These are phyloP conservation scores for Dermatophagoides farinae DNA, from an alignment of 1,140 invertebrate genomes.

Conservation along the genomic window DNA sequence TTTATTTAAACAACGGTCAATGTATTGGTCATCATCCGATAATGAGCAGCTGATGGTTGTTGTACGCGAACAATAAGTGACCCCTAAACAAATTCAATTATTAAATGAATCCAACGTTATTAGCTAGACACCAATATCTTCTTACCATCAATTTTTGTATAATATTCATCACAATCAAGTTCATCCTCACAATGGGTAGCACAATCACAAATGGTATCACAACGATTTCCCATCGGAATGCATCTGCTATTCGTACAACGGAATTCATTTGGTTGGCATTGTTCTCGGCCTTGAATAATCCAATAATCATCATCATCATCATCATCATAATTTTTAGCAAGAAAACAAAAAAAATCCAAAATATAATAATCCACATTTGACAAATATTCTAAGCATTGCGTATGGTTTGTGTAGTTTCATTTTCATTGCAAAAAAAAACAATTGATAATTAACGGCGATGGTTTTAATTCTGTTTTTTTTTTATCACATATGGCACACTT, in stretches of 20 bases:
- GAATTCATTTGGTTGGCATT: slow-evolving; percentile 20
- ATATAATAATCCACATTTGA: too few relatives aligned
- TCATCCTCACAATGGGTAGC: slow-evolving; percentile 25
- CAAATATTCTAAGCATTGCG: too few relatives aligned
- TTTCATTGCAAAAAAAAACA: too few relatives aligned
- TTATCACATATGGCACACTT: too few relatives aligned
- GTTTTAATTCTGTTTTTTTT: too few relatives aligned
- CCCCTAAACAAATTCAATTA: background rate
- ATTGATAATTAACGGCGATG: too few relatives aligned
- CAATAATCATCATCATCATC: too few relatives aligned
- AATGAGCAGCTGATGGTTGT: slow-evolving; percentile 8
- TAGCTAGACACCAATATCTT: background rate
- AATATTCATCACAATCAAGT: slow-evolving; percentile 22
- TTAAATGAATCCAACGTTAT: background rate
- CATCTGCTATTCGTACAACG: slow-evolving; percentile 24
- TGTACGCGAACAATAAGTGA: background rate
- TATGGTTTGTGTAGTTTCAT: too few relatives aligned
- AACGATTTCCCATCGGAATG: slow-evolving; percentile 23
- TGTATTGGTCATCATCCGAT: background rate
- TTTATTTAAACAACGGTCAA: background rate
- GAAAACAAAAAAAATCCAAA: too few relatives aligned
- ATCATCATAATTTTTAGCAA: too few relatives aligned
- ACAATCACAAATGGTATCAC: slow-evolving; percentile 28
- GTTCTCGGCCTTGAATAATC: slow-evolving; percentile 14
- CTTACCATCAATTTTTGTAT: slow-evolving; percentile 18